Base-by-base conservation (phyloP, 1,140 invertebrate genomes). In the Vollenhovia emeryi region DNA sequence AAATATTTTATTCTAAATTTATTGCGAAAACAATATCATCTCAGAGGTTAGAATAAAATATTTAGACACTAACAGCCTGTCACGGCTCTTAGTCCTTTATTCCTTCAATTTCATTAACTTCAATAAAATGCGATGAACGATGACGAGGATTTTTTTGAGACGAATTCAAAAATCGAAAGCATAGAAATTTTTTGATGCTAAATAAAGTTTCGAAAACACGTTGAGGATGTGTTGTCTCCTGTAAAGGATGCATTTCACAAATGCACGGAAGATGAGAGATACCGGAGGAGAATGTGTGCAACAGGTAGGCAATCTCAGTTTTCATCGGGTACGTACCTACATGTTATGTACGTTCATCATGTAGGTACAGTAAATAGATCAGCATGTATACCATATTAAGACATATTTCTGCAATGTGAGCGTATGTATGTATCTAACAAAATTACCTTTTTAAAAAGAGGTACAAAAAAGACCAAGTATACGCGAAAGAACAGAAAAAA, bases 261-360 rank as follows among this genome's bases (percentile, higher is more conserved):
- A 11, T 21, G 15, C 43, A 27, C 3, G n/a, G 18, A 55, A 73
- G 50, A 73, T 30, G 36, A 18, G 30, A 71, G 24, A 71, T 30
- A 78, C 7, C 5, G 33, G 11, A 45, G 11, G 27, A 80, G n/a
- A 24, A 64, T 21, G 52, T 59, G 62, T 62, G 89, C 90, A 91
- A 91, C 89, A 91, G 87, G 90, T 91, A 87, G 87, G 85, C 55
- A 80, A 89, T 87, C 48, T 59, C 24, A 30, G 30, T 90, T 86
- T 76, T 85, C 74, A 45, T 40, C 40, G 4, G n/a, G n/a, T n/a
- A n/a, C 43, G 43, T 66, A 43, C 18, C 13, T 18, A 52, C 13
- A 59, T 33, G 18, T 68, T n/a, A 55, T 21, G 21, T 60, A 43
- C 43, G 40, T 71, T 74, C 33, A 60, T 86, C 62, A 69, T 48